These are phyloP conservation scores for Pica pica DNA, from an alignment of 2,113 vertebrate genomes.

Conservation along the genomic window DNA sequence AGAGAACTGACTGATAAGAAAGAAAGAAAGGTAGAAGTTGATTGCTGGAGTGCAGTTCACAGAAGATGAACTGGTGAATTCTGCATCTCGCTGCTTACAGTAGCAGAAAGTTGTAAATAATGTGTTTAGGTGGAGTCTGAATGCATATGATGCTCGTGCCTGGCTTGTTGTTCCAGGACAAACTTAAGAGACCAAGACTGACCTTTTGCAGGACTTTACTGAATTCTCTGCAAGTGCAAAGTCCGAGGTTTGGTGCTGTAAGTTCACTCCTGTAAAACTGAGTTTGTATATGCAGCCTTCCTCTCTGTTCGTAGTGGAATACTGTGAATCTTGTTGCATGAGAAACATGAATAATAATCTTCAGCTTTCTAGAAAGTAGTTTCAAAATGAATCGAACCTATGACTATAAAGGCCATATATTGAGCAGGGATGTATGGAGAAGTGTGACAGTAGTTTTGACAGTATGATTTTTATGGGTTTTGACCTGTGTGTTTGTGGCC, in stretches of 20 bases:
- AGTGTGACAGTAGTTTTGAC: not conserved
- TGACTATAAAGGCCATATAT: not conserved
- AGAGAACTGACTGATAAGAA: not conserved
- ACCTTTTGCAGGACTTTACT: not conserved
- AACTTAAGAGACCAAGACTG: not conserved
- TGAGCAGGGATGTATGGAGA: fast-evolving
- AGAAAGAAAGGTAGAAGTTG: not conserved
- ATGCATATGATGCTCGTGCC: not conserved
- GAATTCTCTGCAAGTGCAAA: not conserved
- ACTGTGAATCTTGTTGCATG: not conserved
- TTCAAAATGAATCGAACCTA: not conserved
- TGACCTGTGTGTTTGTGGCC: not conserved
- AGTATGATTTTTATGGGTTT: not conserved
- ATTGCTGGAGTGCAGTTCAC: not conserved
- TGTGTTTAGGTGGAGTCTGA: not conserved
- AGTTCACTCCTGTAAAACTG: not conserved
- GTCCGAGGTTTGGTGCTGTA: not conserved
- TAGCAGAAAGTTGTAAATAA: not conserved
- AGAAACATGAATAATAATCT: not conserved
- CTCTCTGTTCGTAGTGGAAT: not conserved
- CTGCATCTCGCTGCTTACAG: not conserved
- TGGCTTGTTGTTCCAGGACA: not conserved
- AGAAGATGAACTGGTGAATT: not conserved
- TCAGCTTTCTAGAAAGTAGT: not conserved
- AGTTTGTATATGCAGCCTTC: not conserved